Base-by-base conservation (phyloP, 2,113 vertebrate species). In the Odontophorus gujanensis region DNA sequence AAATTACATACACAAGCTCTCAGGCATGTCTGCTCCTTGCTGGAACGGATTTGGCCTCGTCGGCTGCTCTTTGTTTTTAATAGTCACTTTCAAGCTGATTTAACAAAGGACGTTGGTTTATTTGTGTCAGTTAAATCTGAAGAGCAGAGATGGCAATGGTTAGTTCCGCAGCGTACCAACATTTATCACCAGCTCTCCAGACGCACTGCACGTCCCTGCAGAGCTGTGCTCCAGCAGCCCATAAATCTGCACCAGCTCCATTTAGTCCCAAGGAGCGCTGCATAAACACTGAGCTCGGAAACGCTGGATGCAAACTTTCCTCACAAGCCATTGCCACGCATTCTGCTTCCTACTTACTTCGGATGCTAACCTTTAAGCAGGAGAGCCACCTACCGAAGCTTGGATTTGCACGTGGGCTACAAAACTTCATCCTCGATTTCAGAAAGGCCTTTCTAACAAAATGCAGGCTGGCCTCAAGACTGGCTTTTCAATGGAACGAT, bases 141-240 rank as follows among this genome's bases (percentile, higher is more conserved):
- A n/a, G 59, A 53, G 63, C 55, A 42, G 61, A 57, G 51, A 79
- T 20, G 69, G 61, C n/a, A 32, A 13, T 1, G 34, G 9, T 5
- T 28, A 16, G 34, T 34, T n/a, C 26, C 1, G 3, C 61, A 65
- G 58, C 32, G 15, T 3, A 40, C 77, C 34, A 5, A 1, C 1
- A 17, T 8, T 11, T 25, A 47, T n/a, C 58, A 55, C 32, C 69
- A 53, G 74, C 71, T 72, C 71, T 85, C 42, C 69, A 57, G 71
- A 11, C 2, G 5, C 40, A 32, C 47, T 55, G 13, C 15, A 5
- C 1, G 1, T 0, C 1, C 7, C 13, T 3, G 21, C 68, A 20
- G 61, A n/a, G 28, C 0, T 0, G n/a, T 2, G 61, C 84, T 84
- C 66, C 48, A 26, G 47, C 4, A 1, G 42, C 63, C 28, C 43